Evolutionary conservation across 2,113 vertebrate genomes (phyloP), one percentile per base, ranked within the genome.

Genomic region (Aptenodytes forsteri): DNA sequence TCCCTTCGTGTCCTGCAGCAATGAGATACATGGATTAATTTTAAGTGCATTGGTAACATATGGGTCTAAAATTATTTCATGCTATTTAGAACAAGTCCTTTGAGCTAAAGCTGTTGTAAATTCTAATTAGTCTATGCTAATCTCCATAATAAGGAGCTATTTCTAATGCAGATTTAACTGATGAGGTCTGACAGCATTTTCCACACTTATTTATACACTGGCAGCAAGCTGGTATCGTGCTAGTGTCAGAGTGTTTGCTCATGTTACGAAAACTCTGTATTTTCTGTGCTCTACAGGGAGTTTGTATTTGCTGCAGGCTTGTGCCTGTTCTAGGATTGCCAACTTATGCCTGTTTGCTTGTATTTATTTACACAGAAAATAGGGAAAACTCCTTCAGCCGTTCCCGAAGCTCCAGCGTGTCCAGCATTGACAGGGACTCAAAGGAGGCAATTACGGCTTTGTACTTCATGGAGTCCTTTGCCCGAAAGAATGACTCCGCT

Each of bases 341-440:
- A 16, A 2, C 9, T 96, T 12, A 82, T 26, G 17, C 62, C 71
- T 84, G 16, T 87, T 65, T 50, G 13, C 82, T 87, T 93, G 7
- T 72, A 42, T 84, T 93, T 92, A 10, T 92, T 94, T 78, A 40
- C 83, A 34, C 98, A 99, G 99, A 99, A 98, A 99, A 98, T 42
- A 98, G 99, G 62, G 99, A 99, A 88, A 99, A 99, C 97, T 99
- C 99, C 86, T 99, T 99, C 98, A 99, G 98, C 98, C 99, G 99
- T 81, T 99, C 99, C 2, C 99, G 99, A 94, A 99, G 99, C 91
- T 99, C 99, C 97, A 99, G 99, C 3, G 99, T 99, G 91, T 99
- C 99, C 97, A 99, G 99, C 82, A 99, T 99, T 34, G 99, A 99
- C 98, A 99, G 99, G 81, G 99, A 99, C 95, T 98, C 99, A 10